Base-by-base conservation (phyloP, 2,113 vertebrate genomes). In the Zapornia atra region DNA sequence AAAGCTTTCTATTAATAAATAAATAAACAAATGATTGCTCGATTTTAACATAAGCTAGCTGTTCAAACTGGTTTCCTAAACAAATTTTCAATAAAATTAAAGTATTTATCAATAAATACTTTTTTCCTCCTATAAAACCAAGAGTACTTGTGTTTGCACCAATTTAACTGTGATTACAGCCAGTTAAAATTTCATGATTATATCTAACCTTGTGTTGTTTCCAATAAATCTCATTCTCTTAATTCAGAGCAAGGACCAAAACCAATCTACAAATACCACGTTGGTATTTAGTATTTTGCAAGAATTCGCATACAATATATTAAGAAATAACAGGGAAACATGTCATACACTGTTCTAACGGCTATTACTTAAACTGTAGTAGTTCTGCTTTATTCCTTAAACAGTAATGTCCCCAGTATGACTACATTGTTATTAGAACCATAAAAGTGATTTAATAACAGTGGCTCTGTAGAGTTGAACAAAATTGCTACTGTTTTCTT, bases 301-400 rank as follows among this genome's bases (percentile, higher is more conserved):
- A 79, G 76, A 82, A 88, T 90, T 94, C 31, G n/a, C n/a, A 36
- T 56, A 54, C 1, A 69, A 57, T 84, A 92, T 54, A 24, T 89
- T 92, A 76, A 88, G 57, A 94, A 92, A 84, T 80, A 73, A 71
- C 34, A 24, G 18, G n/a, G 26, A 72, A 81, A 89, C 44, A 53
- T 79, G 28, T 42, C 71, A 59, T 33, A 25, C 9, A 9, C 34
- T 79, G 25, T n/a, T 94, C 38, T 90, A 82, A 66, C 48, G 51
- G 40, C 76, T 90, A 21, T 68, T 86, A 61, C 40, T 71, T 59
- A 57, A 80, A 59, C 31, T 3, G 7, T 40, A 83, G 38, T 34
- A 87, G 31, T n/a, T 36, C 48, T 78, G 80, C 83, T 94, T 83
- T 96, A 68, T 85, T 86, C 66, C 83, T 94, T 86, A 92, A 90